Conservation (phyloP, 2,888 invertebrate species). For the Aromia moschata region DNA sequence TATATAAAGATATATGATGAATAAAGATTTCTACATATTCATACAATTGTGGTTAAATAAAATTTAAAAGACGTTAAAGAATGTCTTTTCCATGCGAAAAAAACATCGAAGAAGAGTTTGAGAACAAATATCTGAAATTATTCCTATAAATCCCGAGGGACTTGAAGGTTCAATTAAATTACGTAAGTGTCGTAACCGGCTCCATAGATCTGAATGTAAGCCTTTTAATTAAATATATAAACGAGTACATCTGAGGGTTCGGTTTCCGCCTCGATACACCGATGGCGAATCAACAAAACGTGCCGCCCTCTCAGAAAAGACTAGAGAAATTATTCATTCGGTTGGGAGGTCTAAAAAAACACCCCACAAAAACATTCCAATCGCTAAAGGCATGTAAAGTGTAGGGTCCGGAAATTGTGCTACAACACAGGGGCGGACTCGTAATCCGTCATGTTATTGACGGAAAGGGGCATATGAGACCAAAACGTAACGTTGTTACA, state of each 20-base stretch:
- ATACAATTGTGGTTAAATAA: too few relatives aligned
- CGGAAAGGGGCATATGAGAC: too few relatives aligned
- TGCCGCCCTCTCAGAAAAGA: neutral
- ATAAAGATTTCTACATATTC: neutral
- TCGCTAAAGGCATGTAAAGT: too few relatives aligned
- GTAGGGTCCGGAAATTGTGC: too few relatives aligned
- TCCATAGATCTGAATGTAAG: neutral
- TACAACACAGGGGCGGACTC: too few relatives aligned
- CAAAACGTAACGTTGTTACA: too few relatives aligned
- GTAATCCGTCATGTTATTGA: too few relatives aligned
- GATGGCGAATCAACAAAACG: neutral
- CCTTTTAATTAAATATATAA: slow-evolving; percentile 3
- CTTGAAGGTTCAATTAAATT: neutral
- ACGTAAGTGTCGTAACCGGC: neutral
- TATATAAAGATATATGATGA: too few relatives aligned
- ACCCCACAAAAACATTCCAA: too few relatives aligned
- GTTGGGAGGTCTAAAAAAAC: too few relatives aligned
- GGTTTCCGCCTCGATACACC: neutral
- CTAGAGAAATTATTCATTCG: neutral
- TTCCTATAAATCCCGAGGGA: neutral
- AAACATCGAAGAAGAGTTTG: slow-evolving; percentile 1
- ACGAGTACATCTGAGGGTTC: neutral
- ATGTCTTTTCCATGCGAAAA: neutral
- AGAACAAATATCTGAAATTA: neutral
- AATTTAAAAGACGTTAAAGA: too few relatives aligned